Evolutionary conservation across 1,140 invertebrate genomes (phyloP).

Genomic region (Aphaenogaster rudis): DNA sequence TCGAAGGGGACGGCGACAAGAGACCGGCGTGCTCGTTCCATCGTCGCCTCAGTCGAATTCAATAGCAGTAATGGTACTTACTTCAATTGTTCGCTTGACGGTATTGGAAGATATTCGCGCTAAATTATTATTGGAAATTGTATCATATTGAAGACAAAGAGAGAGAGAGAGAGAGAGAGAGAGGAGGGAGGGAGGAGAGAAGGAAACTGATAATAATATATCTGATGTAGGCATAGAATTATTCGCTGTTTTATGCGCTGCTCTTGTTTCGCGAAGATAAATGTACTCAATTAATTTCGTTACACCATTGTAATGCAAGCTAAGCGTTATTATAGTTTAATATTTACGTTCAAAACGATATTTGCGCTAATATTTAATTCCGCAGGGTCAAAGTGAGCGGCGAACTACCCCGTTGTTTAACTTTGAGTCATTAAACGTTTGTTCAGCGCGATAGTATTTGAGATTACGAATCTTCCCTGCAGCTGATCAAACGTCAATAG

Average conservation of each 20-base stretch:
- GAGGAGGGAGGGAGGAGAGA: neutral
- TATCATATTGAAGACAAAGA: neutral
- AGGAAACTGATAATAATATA: neutral
- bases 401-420: slow-evolving; percentile 11
- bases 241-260: slow-evolving; percentile 1
- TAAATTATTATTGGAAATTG: neutral
- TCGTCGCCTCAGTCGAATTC: neutral
- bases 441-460: slow-evolving; percentile 22
- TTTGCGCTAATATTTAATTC: slow-evolving; percentile 44
- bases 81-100: neutral
- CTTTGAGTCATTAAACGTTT: slow-evolving; percentile 24
- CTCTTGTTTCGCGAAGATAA: neutral
- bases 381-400: neutral
- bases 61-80: neutral
- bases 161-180: neutral
- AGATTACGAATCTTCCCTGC: slow-evolving; percentile 11
- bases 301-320: neutral
- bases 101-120: neutral
- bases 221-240: neutral
- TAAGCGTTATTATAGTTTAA: slow-evolving; percentile 39
- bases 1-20: neutral
- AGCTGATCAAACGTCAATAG: slow-evolving; percentile 18
- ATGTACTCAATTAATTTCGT: slow-evolving; percentile 22
- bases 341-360: neutral
- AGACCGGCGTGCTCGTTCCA: neutral